Evolutionary conservation across 2,113 vertebrate genomes (phyloP), one percentile per base, ranked within the genome.

Genomic region (Corvus cornix): DNA sequence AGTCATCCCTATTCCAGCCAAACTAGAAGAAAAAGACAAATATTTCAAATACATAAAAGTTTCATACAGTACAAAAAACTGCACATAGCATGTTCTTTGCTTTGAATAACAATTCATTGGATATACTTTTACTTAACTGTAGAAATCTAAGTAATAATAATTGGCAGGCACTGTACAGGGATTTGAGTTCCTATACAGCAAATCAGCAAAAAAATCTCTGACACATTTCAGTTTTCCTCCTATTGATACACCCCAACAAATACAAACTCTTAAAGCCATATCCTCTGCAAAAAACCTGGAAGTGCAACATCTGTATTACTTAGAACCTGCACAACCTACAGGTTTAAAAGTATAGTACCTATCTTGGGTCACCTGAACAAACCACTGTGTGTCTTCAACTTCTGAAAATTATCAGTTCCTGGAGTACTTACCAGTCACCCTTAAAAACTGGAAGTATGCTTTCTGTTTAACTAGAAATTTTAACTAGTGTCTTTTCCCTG

Each of bases 1-100:
- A 99, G 44, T 99, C 97, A 30, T 97, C 96, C 49, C 72, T 97
- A 75, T 98, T 96, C 99, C 99, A 99, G 49, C 98, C 98, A 97
- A 99, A 99, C 98, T 99, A 95, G 63, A 96, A 97, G 64, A 73
- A 81, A 89, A 94, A 93, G 13, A 91, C 21, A 58, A 68, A 31
- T 46, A 64, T 10, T 52, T 94, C 75, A 81, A 37, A 75, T 10
- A 75, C 6, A 35, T 2, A 7, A 1, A 59, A 56, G 22, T 48
- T n/a, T 64, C 46, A 84, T 7, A 56, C 11, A 78, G 24, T 30
- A 93, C 20, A 83, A 31, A 51, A 74, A 77, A 49, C 16, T 37
- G 30, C 43, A 59, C 4, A 35, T 3, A 49, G 15, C 31, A 41
- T 11, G 10, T 60, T 73, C 10, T 9, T 12, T 68, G 33, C 33